Evolutionary conservation across 2,888 invertebrate species (phyloP).

Genomic region (Bruchidius siliquastri): DNA sequence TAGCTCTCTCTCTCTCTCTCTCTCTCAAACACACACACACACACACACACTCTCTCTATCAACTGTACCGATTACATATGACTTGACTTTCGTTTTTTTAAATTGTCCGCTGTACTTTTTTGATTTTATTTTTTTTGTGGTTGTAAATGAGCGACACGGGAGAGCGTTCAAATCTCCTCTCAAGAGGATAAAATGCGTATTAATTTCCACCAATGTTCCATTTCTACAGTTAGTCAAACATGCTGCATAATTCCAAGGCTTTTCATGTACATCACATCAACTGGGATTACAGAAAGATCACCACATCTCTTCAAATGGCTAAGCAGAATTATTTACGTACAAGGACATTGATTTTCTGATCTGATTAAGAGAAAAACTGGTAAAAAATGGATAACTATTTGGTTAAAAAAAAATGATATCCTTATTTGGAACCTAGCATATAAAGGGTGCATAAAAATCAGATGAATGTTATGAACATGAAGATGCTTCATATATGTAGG

Average conservation of each 20-base stretch:
- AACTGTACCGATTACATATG: background rate
- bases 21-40: too few relatives aligned
- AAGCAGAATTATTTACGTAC: background rate
- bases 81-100: background rate
- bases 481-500: too few relatives aligned
- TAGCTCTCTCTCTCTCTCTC: background rate
- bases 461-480: too few relatives aligned
- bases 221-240: background rate
- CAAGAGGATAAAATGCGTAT: background rate
- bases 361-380: too few relatives aligned
- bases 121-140: background rate
- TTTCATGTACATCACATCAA: background rate
- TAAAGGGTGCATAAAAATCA: too few relatives aligned
- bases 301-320: background rate
- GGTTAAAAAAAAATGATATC: too few relatives aligned
- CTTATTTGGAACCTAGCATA: too few relatives aligned
- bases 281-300: background rate
- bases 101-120: background rate
- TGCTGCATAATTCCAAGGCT: background rate
- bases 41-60: too few relatives aligned
- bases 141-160: background rate
- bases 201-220: background rate
- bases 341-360: background rate
- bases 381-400: too few relatives aligned
- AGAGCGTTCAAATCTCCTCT: background rate